Conservation (phyloP, 2,113 vertebrate species). For the Dermatemys mawii region DNA sequence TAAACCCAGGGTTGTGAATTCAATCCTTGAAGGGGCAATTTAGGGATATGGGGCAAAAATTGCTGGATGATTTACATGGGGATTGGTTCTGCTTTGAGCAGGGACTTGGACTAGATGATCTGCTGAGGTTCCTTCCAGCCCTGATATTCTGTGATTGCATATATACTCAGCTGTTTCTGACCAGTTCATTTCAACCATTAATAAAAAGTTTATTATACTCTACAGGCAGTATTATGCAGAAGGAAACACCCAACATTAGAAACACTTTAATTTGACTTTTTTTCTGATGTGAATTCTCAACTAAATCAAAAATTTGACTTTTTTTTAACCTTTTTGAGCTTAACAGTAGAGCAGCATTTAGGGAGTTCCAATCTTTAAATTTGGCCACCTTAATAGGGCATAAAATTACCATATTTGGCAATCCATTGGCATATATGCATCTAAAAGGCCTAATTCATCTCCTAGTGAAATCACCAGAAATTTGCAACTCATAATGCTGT, state of each 20-base stretch:
- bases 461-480: conserved; percentile 25
- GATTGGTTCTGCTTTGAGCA: too few species aligned
- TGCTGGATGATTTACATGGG: too few species aligned
- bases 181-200: neutral
- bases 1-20: too few species aligned
- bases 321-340: neutral
- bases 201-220: neutral
- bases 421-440: neutral
- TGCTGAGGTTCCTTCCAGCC: too few species aligned
- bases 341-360: conserved; percentile 4
- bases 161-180: neutral
- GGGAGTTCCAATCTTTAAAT: neutral
- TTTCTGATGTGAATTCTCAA: neutral
- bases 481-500: conserved; percentile 14
- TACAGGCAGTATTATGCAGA: neutral
- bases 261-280: neutral
- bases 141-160: too few species aligned
- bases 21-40: too few species aligned
- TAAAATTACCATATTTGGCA: neutral
- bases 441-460: neutral
- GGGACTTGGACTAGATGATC: too few species aligned
- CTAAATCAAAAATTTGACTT: conserved; percentile 1
- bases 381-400: neutral
- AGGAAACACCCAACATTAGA: conserved; percentile 3
- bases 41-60: too few species aligned